Conservation (phyloP, 2,888 invertebrate species). For the Tridacna crocea region DNA sequence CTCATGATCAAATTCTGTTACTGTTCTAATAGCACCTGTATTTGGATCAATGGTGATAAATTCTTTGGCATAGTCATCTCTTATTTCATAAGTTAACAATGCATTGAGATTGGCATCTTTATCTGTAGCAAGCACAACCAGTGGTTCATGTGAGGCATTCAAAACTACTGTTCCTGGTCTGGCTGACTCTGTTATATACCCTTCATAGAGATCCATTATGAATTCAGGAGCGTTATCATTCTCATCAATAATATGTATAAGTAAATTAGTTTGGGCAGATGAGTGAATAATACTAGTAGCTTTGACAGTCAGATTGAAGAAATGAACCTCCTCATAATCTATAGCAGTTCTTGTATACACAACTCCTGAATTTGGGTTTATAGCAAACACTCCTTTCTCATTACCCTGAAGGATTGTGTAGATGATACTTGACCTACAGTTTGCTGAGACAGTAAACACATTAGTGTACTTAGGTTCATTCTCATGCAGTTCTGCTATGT, state of each 20-base stretch:
- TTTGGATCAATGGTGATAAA: constrained; percentile 94
- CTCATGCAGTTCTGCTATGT: constrained; percentile 77
- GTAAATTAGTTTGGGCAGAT: constrained; percentile 89
- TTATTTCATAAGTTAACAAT: constrained; percentile 92
- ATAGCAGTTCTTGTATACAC: constrained; percentile 89
- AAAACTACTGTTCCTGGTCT: constrained; percentile 90
- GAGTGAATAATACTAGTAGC: constrained; percentile 94
- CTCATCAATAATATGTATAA: constrained; percentile 93
- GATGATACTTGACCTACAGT: constrained; percentile 78
- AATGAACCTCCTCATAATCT: constrained; percentile 91
- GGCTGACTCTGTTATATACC: constrained; percentile 88
- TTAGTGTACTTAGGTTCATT: constrained; percentile 73
- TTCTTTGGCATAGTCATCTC: constrained; percentile 89
- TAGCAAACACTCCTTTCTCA: constrained; percentile 90
- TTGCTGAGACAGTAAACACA: constrained; percentile 73
- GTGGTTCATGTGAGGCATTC: constrained; percentile 87
- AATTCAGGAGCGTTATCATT: constrained; percentile 89
- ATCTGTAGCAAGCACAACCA: constrained; percentile 94
- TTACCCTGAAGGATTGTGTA: constrained; percentile 93
- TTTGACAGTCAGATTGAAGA: constrained; percentile 92
- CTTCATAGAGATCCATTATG: constrained; percentile 93
- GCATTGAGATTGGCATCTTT: constrained; percentile 93
- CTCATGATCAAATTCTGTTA: constrained; percentile 86
- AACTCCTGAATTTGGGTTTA: constrained; percentile 92
- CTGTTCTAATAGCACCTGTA: constrained; percentile 93